phyloP scores from a whole-genome alignment of 2,888 invertebrate species.

The Lottia scabra region DNA sequence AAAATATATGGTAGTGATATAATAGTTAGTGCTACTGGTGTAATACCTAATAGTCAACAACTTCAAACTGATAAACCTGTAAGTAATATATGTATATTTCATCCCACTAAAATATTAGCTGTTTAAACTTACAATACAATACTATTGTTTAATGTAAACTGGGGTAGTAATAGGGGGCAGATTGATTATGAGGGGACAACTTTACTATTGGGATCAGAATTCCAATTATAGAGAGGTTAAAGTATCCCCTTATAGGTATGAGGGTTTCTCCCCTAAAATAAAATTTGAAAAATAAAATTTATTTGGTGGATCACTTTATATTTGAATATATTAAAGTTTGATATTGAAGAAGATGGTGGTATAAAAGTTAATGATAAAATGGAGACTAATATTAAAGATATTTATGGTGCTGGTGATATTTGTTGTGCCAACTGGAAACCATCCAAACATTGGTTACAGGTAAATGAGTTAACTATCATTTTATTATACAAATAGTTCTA shows the following conservation, averaged over 20 bases:
- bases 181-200: too few species aligned
- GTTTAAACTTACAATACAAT: not conserved
- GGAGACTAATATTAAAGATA: constrained; percentile 80
- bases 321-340: constrained; percentile 49
- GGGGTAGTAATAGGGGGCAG: too few species aligned
- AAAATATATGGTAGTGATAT: constrained; percentile 85
- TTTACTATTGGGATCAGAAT: too few species aligned
- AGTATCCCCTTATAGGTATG: too few species aligned
- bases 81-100: constrained; percentile 2
- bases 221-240: too few species aligned
- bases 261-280: too few species aligned
- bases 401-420: constrained; percentile 97
- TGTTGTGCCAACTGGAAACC: constrained; percentile 84
- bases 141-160: too few species aligned
- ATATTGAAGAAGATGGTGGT: constrained; percentile 79
- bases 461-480: constrained; percentile 14
- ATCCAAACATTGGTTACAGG: constrained; percentile 66
- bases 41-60: constrained; percentile 72
- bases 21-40: constrained; percentile 95
- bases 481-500: too few species aligned
- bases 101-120: not conserved
- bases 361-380: constrained; percentile 87
- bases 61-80: constrained; percentile 47
- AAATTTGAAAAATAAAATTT: too few species aligned
- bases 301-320: not conserved